These are phyloP conservation scores for Paratilapia polleni DNA, from an alignment of 2,113 vertebrate genomes.

Conservation along the genomic window DNA sequence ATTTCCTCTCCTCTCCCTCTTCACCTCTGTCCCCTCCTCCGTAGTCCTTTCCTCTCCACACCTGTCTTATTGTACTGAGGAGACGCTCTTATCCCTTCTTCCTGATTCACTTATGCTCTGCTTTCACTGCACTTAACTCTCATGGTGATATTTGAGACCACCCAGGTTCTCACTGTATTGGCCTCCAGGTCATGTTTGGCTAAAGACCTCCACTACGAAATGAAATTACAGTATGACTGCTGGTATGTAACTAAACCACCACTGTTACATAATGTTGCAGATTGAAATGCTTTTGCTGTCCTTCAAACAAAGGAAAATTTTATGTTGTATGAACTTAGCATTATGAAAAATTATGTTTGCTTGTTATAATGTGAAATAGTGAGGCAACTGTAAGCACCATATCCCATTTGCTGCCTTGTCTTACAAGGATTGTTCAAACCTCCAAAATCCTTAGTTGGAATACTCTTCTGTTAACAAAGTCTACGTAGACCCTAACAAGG, in stretches of 20 bases:
- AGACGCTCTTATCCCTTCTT: slow-evolving; percentile 88
- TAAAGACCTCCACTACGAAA: slow-evolving; percentile 4
- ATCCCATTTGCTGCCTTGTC: background rate
- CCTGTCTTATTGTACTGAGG: slow-evolving; percentile 76
- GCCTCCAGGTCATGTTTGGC: background rate
- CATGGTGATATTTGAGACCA: slow-evolving; percentile 58
- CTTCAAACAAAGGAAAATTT: background rate
- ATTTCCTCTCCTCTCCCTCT: background rate
- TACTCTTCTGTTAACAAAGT: background rate
- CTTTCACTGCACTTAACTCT: slow-evolving; percentile 68
- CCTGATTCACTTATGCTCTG: slow-evolving; percentile 84
- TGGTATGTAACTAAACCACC: background rate
- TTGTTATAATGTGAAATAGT: background rate
- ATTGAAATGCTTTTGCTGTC: background rate
- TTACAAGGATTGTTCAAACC: background rate
- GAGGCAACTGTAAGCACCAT: background rate
- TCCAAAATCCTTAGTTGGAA: background rate
- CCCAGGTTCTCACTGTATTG: slow-evolving; percentile 53
- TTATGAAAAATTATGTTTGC: background rate
- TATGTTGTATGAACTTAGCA: background rate
- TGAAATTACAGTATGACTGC: background rate
- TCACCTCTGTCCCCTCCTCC: slow-evolving; percentile 71
- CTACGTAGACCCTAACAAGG: slow-evolving; percentile 27
- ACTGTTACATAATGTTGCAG: background rate
- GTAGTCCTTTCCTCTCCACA: slow-evolving; percentile 81